Base-by-base conservation (phyloP, 2,113 vertebrate species). In the Chamaea fasciata region DNA sequence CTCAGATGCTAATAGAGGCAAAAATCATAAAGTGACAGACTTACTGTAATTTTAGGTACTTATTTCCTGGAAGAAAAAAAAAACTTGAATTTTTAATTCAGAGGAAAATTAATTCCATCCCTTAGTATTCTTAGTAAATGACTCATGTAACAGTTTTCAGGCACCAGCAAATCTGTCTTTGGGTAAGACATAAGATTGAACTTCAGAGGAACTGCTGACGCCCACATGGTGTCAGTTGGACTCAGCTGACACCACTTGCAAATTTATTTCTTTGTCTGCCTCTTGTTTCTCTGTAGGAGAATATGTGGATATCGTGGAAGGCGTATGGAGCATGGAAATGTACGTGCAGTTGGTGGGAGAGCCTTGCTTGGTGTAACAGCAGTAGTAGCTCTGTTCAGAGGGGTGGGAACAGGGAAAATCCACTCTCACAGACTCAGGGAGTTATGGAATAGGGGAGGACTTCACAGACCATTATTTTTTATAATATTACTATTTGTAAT, bases 81-180 rank as follows among this genome's bases (percentile, higher is more conserved):
- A 89, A 39, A 0, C 23, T 50, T 71, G 69, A 52, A 28, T 68
- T 95, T 85, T 89, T 91, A 89, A 82, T 92, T 91, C 57, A 69
- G 62, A 73, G 6, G 53, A 87, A 95, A 89, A 95, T 82, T 44
- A 64, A 89, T 84, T 92, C 57, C 15, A 57, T 94, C 47, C 53
- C 13, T 67, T 82, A 71, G 35, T 89, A 75, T 87, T 92, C 76
- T 91, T 90, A 89, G 69, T 35, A 87, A 87, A 81, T 96, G 65
- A 94, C 56, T 94, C 77, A 87, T 73, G 12, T 55, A 49, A 83
- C 73, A 70, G 27, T 94, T 96, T 94, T 87, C 56, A 92, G 62
- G 86, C 79, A 80, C 52, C 68, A 82, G n/a, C 44, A 91, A 56
- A 75, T 91, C 46, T 86, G 83, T 80, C 82, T 87, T 90, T 18